Evolutionary conservation across 2,888 invertebrate species (phyloP), one percentile per base, ranked within the genome.

Genomic region (Macaria liturata): DNA sequence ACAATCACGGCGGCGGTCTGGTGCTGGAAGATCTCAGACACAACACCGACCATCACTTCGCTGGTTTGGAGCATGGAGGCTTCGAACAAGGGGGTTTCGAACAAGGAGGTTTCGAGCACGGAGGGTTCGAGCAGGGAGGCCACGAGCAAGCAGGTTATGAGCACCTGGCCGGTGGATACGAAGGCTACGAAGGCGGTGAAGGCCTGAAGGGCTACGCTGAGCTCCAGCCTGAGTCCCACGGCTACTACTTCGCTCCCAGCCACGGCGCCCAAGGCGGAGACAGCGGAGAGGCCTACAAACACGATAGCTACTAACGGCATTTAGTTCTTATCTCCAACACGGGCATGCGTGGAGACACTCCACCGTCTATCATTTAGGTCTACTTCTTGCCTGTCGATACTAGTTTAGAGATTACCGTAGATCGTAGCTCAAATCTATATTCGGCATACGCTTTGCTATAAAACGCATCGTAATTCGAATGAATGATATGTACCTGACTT

Each of bases 11-110:
- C 30, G 90, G 92, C 46, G 94, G 94, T 51, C 76, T 94, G 9
- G 93, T 94, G 6, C 84, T 94, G 9, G 94, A 94, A 78, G 93
- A 94, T 70, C 93, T 94, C 73, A 91, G 91, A 47, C 76, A 86
- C 32, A 80, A 91, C 67, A 84, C 84, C 40, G 88, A 90, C 45
- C 88, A 91, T 9, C 74, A 78, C 32, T 52, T 68, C 39, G 80
- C 75, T 8, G 77, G 76, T 43, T 74, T 73, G n/a, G 79, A 80
- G 49, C 80, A 82, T 31, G 76, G 75, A 49, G 75, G 78, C 8
- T 70, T 68, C 40, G 79, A 83, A 48, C 83, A 84, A 6, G 79
- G 69, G 4, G 80, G 78, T 9, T 75, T 72, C 30, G 78, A 80
- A n/a, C 83, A 84, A 6, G 79, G 69, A 4, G 80, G 78, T 9